Evolutionary conservation across 2,888 invertebrate species (phyloP), one percentile per base, ranked within the genome.

Genomic region (Elaeidobius kamerunicus): DNA sequence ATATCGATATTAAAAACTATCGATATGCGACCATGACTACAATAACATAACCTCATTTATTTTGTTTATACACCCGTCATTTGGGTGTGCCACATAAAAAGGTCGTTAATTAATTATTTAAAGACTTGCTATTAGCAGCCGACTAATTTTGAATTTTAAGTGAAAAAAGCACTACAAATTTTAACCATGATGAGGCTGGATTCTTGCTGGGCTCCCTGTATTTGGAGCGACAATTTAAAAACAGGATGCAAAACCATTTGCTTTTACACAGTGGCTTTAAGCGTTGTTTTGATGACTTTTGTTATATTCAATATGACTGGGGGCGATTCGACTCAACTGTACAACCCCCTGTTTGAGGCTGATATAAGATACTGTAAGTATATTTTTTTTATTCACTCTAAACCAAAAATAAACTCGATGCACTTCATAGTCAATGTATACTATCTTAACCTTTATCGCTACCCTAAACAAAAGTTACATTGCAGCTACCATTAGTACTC

Each of bases 251-350:
- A 82, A 66, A 86, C 86, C 1, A 85, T 92, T 52, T 90, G 90
- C 0, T 82, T 80, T 17, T 93, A 93, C 65, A 86, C 91, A 1
- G 78, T 81, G 20, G 85, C 89, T 1, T 74, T 87, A 65, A 85
- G 88, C 58, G 63, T 88, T 19, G 79, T 91, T 11, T 67, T 88
- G 0, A 89, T 91, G 60, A 88, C 87, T 3, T 75, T 83, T 60
- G 83, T 88, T 52, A 72, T 74, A 1, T 91, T 91, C 69, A 85
- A 90, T 74, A 81, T 93, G 76, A 72, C 72, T 59, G 93, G 93
- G n/a, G 93, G 93, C 15, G 91, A 92, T 65, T 92, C 92, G 0
- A 84, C 89, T 0, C 91, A 92, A 69, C 75, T 92, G 2, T 93
- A 91, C 76, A 88, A 88, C 66, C 93, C 93, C 0, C 75, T 91